Percentiles rank a stretch among this genome's conserved stretches.
Conservation (phyloP, 2,113 vertebrate species). For the Otis tarda region DNA sequence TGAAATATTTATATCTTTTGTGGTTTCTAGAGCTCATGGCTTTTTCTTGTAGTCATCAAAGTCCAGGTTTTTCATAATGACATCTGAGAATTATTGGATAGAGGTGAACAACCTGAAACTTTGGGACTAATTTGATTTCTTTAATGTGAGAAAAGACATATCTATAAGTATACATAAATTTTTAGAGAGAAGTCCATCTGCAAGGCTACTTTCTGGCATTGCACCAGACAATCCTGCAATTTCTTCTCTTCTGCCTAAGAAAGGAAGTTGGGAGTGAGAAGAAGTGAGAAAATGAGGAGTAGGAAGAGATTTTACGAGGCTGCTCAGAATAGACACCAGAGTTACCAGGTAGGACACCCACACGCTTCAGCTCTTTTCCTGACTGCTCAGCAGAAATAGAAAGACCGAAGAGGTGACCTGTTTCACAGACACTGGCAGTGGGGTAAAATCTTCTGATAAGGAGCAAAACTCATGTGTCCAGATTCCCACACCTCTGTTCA, state of each 20-base stretch:
- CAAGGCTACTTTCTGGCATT: background rate
- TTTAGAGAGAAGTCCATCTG: background rate
- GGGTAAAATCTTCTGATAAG: background rate
- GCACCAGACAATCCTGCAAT: background rate
- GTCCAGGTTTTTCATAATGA: background rate
- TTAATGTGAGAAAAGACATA: background rate
- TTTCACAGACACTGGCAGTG: background rate
- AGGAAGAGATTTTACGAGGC: background rate
- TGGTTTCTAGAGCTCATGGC: background rate
- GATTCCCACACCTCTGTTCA: background rate
- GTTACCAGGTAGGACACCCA: background rate
- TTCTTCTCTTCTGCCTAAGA: background rate
- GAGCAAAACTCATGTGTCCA: background rate
- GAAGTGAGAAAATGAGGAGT: background rate
- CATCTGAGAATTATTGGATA: background rate
- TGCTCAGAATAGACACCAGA: background rate
- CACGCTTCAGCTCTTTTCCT: background rate
- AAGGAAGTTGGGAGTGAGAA: background rate
- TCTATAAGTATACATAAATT: background rate
- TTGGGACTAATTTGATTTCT: background rate
- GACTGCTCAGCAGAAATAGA: fast-evolving
- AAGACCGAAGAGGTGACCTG: background rate
- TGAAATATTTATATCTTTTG: background rate
- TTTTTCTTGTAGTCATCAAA: background rate
- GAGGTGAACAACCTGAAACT: background rate